Evolutionary conservation across 2,888 invertebrate species (phyloP), one percentile per base, ranked within the genome.

Genomic region (Pachliopta kotzebuea): DNA sequence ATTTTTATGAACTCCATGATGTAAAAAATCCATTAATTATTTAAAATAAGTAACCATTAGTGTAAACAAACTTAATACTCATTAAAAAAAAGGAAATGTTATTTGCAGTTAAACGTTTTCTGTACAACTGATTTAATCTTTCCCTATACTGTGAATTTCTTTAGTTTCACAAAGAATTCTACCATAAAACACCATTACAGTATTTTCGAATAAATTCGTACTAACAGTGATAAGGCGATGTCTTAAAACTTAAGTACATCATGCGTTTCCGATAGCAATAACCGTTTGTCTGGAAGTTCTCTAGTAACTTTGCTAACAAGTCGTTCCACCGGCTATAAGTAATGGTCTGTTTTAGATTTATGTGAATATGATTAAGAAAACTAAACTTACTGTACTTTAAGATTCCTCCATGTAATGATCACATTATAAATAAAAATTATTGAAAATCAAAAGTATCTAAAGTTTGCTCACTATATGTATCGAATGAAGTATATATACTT

Each of bases 241-340:
- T 18, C 50, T 58, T 58, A 58, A 59, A 65, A 65, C 58, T 66
- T 56, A 26, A 55, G 49, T 66, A 59, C 58, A 55, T 62, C 62
- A 66, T 66, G 65, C 62, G 62, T 62, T 66, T 37, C 55, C 62
- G 42, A 66, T 62, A 58, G 58, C 56, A 58, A 66, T 66, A 66
- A 62, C 65, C 58, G 52, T 66, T 59, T 59, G 62, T 66, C 58
- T 59, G 50, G 23, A 62, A 66, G 62, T 65, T 58, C 49, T 31
- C 50, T 23, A 31, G 49, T 49, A 54, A 58, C 61, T 65, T 54
- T 24, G 53, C 45, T n/a, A 58, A 55, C 62, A 52, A 56, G 23
- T 65, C 53, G 53, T 52, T 50, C 20, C 62, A 55, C 26, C 54
- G n/a, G 37, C 49, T 20, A 49, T 31, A 61, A n/a, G 29, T 45